Evolutionary conservation across 64 coral and sea anemone genomes (phyloP), one percentile per base, ranked within the genome.

Genomic region (Montipora cactus): DNA sequence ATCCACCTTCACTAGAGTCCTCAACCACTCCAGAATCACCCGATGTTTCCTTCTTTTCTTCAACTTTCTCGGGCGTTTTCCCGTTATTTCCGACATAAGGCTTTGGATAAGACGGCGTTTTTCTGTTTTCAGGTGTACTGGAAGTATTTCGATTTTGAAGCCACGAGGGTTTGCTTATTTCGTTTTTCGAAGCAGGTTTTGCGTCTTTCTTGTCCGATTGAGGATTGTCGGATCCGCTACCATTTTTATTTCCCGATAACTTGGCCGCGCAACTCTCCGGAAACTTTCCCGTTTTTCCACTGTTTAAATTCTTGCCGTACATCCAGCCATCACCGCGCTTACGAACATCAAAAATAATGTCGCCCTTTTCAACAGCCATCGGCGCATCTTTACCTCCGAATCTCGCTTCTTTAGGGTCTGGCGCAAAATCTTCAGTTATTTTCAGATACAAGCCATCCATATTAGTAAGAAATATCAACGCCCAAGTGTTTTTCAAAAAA

Each of bases 261-360:
- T 94, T 95, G 7, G 96, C 89, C 2, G 92, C 91, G 49, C 96
- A 98, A 83, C 88, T 93, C 4, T 93, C 92, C 28, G 96, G 96
- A 89, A 98, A 98, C 19, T 81, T 89, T 37, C 96, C 96, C 10
- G 93, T 87, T 92, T 95, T 98, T 44, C 96, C 96, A 73, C 88
- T 95, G 25, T 98, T 98, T 3, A 98, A 57, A 77, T 98, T 98
- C 79, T 98, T 98, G 15, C 96, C 96, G 58, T 76, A 94, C 77
- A 98, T 75, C 93, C 96, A 98, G 47, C 96, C 96, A 37, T 95
- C 96, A 6, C 94, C 93, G 21, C 77, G 87, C 71, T 98, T 98
- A 11, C 84, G 93, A 78, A 98, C 96, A 55, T 98, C 96, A 79
- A 98, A 98, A n/a, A 98, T 98, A 79, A 98, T 98, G 49, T 98